Evolutionary conservation across 30 jellyfish, hydroid and myxozoan species (phyloP).

Genomic region (Aurelia coerulea): DNA sequence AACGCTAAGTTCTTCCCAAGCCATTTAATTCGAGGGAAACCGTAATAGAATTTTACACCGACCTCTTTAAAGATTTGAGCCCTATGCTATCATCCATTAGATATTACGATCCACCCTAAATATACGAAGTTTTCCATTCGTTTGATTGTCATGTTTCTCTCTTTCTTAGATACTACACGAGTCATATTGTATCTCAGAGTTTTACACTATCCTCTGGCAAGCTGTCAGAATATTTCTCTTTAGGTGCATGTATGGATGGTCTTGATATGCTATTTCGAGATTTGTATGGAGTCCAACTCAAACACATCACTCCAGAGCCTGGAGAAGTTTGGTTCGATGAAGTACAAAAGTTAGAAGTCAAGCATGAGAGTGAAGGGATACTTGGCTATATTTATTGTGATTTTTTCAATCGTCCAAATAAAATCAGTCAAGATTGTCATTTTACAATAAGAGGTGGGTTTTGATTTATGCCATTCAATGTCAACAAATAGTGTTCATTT

Average conservation of each 20-base stretch:
- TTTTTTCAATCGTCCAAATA: conserved; percentile 81
- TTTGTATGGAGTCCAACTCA: conserved; percentile 74
- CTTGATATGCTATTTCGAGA: conserved; percentile 66
- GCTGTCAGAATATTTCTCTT: conserved; percentile 79
- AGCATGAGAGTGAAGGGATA: conserved; percentile 84
- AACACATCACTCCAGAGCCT: conserved; percentile 55
- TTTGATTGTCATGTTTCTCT: too few relatives aligned
- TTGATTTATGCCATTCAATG: background rate
- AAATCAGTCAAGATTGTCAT: conserved; percentile 87
- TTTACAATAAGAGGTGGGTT: conserved; percentile 86
- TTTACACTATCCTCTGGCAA: conserved; percentile 67
- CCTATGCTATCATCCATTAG: too few relatives aligned
- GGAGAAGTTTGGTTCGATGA: conserved; percentile 97
- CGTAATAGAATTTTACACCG: too few relatives aligned
- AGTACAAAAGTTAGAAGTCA: conserved; percentile 82
- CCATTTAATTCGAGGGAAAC: too few relatives aligned
- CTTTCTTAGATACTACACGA: conserved; percentile 67
- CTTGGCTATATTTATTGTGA: conserved; percentile 95
- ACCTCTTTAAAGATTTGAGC: too few relatives aligned
- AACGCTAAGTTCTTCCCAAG: too few relatives aligned
- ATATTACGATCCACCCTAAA: too few relatives aligned
- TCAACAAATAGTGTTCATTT: too few relatives aligned
- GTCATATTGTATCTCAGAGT: conserved; percentile 63
- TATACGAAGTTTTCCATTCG: too few relatives aligned
- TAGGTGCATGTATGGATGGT: conserved; percentile 97